A percentile compares a stretch with the other conserved stretches of the same genome.
Evolutionary conservation across 2,113 vertebrate species (phyloP).

Genomic region (Bucco capensis): DNA sequence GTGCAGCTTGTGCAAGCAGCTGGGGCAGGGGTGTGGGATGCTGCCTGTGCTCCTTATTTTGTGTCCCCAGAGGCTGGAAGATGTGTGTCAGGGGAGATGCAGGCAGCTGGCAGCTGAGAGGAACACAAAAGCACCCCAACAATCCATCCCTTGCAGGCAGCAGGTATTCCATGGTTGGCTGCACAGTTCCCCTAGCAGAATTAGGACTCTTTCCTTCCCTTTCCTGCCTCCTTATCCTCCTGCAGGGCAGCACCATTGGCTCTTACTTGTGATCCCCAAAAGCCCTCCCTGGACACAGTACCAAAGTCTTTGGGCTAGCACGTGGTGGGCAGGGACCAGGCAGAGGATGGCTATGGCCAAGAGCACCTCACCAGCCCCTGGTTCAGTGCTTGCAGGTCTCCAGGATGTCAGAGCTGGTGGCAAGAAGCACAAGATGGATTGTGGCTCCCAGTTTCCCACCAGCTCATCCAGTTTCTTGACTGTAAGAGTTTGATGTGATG

Average conservation of each 20-base stretch:
- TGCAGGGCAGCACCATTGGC: background rate
- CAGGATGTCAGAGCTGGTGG: background rate
- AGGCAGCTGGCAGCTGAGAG: background rate
- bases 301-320: background rate
- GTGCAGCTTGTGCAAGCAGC: background rate
- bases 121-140: background rate
- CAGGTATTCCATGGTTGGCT: background rate
- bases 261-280: background rate
- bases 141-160: background rate
- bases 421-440: background rate
- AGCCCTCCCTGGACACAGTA: background rate
- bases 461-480: background rate
- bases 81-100: rapidly evolving
- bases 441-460: background rate
- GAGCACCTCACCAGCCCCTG: background rate
- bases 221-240: background rate
- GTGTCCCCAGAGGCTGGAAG: background rate
- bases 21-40: background rate
- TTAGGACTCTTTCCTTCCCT: background rate
- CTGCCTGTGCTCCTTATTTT: background rate
- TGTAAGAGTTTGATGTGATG: background rate
- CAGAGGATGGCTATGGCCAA: background rate
- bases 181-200: background rate
- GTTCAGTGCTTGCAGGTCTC: background rate
- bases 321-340: background rate